A percentile compares a stretch with the other conserved stretches of the same genome.
These are phyloP conservation scores for Cyrtonyx montezumae DNA, from an alignment of 2,113 vertebrate genomes.

Conservation along the genomic window DNA sequence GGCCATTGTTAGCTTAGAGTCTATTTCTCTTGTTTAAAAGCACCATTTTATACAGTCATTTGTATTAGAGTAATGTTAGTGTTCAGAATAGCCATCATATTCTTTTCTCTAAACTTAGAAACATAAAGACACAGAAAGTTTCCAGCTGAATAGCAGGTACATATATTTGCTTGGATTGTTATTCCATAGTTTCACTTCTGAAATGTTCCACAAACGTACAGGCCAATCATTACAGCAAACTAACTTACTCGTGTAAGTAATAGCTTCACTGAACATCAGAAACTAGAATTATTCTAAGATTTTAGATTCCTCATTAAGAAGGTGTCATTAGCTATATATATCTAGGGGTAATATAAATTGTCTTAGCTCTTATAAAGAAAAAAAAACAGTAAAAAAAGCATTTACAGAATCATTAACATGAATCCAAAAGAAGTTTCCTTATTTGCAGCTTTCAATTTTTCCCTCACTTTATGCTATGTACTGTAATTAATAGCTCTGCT, in stretches of 20 bases:
- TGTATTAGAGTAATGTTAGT: not conserved
- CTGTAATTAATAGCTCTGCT: conserved; percentile 18
- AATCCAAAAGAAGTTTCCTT: not conserved
- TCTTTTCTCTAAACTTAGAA: not conserved
- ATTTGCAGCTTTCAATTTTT: not conserved
- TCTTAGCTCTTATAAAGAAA: not conserved
- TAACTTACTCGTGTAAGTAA: not conserved
- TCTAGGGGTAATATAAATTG: not conserved
- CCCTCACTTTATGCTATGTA: not conserved
- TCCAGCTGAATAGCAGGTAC: not conserved
- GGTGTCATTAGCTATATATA: not conserved
- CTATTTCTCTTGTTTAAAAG: not conserved
- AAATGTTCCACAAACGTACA: not conserved
- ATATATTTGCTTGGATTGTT: not conserved
- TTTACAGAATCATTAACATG: not conserved
- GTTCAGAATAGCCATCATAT: not conserved
- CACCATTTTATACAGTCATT: not conserved
- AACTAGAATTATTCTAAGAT: not conserved
- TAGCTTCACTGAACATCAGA: not conserved
- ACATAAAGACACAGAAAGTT: not conserved
- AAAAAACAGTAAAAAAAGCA: not conserved
- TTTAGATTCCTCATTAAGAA: not conserved
- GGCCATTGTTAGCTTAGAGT: not conserved
- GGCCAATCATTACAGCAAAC: not conserved
- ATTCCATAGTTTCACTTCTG: not conserved